Base-by-base conservation (phyloP, 1,140 invertebrate genomes). In the Phthorimaea operculella region DNA sequence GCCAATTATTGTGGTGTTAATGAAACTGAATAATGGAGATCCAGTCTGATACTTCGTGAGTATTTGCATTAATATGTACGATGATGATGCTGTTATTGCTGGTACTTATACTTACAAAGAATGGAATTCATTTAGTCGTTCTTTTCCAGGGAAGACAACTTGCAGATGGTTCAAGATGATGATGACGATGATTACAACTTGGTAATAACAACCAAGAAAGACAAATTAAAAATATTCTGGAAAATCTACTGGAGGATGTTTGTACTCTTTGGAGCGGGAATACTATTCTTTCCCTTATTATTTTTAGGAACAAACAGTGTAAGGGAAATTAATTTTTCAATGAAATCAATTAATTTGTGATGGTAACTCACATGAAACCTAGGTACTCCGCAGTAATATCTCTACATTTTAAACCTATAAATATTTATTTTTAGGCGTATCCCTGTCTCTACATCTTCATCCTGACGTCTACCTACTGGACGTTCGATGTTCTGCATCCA, bases 381-480 rank as follows among this genome's bases (percentile, higher is more conserved):
- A n/a, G n/a, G n/a, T n/a, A n/a, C n/a, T n/a, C n/a, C n/a, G n/a
- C n/a, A n/a, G n/a, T n/a, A n/a, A n/a, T n/a, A n/a, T n/a, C n/a
- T n/a, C n/a, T n/a, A n/a, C n/a, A n/a, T n/a, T n/a, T n/a, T n/a
- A n/a, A n/a, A n/a, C n/a, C n/a, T 28, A 4, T 28, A 4, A 28
- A 28, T 28, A 28, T 28, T 4, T 28, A 28, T 51, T 74, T 71
- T 28, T 51, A 83, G 80, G 72, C 70, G 5, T 80, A 77, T 52
- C 57, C 71, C 66, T 91, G 90, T 73, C 88, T 87, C 0, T 93
- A 88, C 64, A 79, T 88, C 0, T 84, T 93, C 34, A 28, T 90
- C 0, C 36, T 93, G 6, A 91, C 91, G 85, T 86, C 86, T 3
- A 67, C 89, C 0, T 93, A 87, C 61, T 94, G 91, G 91, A 80